Evolutionary conservation across 1,140 invertebrate species (phyloP).

Genomic region (Limonius californicus): DNA sequence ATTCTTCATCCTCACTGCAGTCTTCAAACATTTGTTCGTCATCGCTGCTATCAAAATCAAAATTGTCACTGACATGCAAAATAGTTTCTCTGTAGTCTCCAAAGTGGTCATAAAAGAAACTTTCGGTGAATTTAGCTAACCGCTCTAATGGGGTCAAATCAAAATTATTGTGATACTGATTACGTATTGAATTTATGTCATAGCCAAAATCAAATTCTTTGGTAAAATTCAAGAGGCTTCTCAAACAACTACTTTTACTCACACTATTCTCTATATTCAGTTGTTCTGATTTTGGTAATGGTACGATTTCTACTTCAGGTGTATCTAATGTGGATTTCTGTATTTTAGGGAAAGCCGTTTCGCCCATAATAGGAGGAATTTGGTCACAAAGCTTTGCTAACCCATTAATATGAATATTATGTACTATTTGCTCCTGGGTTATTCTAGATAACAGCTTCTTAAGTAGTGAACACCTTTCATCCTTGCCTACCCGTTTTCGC

Average conservation of each 20-base stretch:
- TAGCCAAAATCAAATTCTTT: constrained; percentile 42
- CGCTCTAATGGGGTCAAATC: constrained; percentile 38
- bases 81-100: constrained; percentile 39
- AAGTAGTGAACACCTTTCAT: constrained; percentile 39
- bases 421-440: constrained; percentile 19
- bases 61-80: constrained; percentile 39
- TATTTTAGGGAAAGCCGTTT: background rate
- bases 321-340: background rate
- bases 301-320: background rate
- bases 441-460: constrained; percentile 35
- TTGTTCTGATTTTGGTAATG: constrained; percentile 4
- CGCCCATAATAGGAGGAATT: constrained; percentile 3
- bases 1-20: background rate
- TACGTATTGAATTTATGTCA: background rate
- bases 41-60: constrained; percentile 33
- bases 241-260: constrained; percentile 31
- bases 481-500: constrained; percentile 39
- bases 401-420: constrained; percentile 10
- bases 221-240: constrained; percentile 40
- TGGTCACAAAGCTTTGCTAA: constrained; percentile 24
- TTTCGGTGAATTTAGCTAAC: constrained; percentile 38
- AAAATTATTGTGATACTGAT: constrained; percentile 19
- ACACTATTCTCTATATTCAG: background rate
- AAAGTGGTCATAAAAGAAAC: constrained; percentile 42
- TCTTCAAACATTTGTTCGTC: constrained; percentile 27